Conservation (phyloP, 2,113 vertebrate genomes). For the Galemys pyrenaicus region DNA sequence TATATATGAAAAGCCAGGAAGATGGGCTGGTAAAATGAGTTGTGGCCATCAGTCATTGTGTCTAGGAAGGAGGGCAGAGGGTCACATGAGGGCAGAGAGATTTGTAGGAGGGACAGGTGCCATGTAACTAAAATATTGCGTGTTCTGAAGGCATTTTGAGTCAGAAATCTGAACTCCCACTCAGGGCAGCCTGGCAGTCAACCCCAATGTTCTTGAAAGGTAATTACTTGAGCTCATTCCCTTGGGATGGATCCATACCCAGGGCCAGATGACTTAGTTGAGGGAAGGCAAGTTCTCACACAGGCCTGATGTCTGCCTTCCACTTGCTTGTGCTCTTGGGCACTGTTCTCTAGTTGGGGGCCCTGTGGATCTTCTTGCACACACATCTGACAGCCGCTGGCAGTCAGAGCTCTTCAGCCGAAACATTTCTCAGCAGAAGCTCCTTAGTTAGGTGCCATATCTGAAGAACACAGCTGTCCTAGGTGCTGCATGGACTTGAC, state of each 20-base stretch:
- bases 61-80: not conserved
- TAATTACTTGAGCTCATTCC: not conserved
- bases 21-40: not conserved
- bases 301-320: not conserved
- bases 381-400: fast-evolving
- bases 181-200: not conserved
- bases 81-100: not conserved
- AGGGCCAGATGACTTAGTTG: not conserved
- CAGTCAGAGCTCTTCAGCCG: not conserved
- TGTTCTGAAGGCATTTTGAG: not conserved
- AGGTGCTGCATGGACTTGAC: not conserved
- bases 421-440: not conserved
- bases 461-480: fast-evolving
- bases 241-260: not conserved
- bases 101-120: not conserved
- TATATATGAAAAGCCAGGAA: not conserved
- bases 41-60: fast-evolving
- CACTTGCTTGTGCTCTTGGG: not conserved
- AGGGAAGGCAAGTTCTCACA: no score
- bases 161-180: not conserved
- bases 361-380: not conserved
- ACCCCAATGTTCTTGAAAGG: not conserved
- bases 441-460: not conserved
- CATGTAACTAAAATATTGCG: not conserved
- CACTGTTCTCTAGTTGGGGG: not conserved